Percentiles rank a stretch among this genome's conserved stretches.
Evolutionary conservation across 2,113 vertebrate species (phyloP).

Genomic region (Brienomyrus brachyistius): DNA sequence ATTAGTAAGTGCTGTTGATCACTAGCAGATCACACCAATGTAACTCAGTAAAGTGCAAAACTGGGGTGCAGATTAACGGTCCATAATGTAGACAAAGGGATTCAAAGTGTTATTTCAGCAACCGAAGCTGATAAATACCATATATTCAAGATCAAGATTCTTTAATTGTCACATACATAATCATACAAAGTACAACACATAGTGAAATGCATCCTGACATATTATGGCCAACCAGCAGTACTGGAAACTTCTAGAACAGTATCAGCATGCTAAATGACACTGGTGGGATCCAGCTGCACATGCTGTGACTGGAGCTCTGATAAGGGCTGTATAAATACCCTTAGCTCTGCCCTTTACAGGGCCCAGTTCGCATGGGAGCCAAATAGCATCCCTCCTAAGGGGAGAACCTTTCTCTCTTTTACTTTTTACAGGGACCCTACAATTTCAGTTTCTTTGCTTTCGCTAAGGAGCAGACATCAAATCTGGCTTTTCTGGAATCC

Average conservation of each 20-base stretch:
- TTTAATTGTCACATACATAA: too few species aligned
- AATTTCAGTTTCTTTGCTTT: neutral
- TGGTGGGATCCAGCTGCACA: neutral
- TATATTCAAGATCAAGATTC: neutral
- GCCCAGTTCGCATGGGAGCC: neutral
- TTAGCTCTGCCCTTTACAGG: neutral
- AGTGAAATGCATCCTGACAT: neutral
- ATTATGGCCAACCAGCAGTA: neutral
- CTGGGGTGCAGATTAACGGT: neutral
- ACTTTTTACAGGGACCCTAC: neutral
- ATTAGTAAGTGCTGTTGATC: neutral
- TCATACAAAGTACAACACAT: too few species aligned
- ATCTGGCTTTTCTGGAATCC: neutral
- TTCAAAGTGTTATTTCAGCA: neutral
- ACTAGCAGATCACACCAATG: neutral
- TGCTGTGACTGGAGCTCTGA: neutral
- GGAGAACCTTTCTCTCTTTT: neutral
- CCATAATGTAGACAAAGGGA: neutral
- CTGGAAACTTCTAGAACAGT: neutral
- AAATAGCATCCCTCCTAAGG: neutral
- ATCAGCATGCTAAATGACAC: neutral
- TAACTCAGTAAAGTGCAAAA: neutral
- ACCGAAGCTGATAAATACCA: neutral
- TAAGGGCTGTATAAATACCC: neutral
- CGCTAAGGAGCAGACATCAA: neutral